Evolutionary conservation across 2,888 invertebrate genomes (phyloP).

Genomic region (Drosophila glabriapex): DNA sequence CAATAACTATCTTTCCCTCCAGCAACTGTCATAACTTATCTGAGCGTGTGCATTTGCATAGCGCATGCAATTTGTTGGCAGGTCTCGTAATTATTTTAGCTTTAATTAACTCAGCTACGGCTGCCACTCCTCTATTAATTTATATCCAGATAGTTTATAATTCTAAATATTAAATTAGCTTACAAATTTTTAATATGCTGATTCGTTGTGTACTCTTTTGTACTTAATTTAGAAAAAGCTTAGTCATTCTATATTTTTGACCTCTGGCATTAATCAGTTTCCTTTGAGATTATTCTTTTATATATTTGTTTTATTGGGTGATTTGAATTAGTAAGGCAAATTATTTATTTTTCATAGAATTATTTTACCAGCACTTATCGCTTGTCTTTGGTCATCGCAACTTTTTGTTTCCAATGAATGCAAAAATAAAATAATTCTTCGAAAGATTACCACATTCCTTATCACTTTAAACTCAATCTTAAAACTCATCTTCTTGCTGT

Average conservation of each 20-base stretch:
- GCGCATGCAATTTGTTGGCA: background rate
- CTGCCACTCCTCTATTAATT: too few species aligned
- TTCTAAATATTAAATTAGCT: background rate
- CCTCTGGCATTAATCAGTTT: background rate
- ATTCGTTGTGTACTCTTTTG: too few species aligned
- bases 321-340: background rate
- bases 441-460: background rate
- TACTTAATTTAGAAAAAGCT: background rate
- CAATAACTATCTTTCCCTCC: conserved; percentile 33
- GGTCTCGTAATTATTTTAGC: background rate
- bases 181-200: background rate
- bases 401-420: background rate
- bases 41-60: conserved; percentile 11
- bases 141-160: background rate
- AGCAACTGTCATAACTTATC: conserved; percentile 45
- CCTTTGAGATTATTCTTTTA: background rate
- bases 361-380: background rate
- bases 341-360: background rate
- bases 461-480: background rate
- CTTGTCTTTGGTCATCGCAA: background rate
- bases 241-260: background rate
- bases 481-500: background rate
- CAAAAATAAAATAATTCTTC: background rate
- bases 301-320: background rate
- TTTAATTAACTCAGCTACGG: background rate